Evolutionary conservation across 2,888 invertebrate genomes (phyloP), one percentile per base, ranked within the genome.

Genomic region (Oscheius myriophilus): DNA sequence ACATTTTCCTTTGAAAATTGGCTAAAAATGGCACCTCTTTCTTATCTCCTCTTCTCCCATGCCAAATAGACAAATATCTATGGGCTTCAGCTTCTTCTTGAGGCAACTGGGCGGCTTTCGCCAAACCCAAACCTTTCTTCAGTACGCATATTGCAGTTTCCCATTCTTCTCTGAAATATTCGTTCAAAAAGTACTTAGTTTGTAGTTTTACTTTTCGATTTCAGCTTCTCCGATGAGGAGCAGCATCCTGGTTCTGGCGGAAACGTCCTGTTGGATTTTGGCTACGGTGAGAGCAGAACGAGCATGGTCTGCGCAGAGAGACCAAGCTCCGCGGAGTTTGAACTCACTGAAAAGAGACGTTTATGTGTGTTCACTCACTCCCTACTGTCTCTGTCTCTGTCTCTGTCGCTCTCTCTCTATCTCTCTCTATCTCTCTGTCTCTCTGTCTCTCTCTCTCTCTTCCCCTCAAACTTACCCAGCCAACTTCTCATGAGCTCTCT

Each of bases 181-280:
- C 33, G 3, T 33, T 33, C n/a, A 1, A n/a, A 41, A 33, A n/a
- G 4, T 57, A 18, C 41, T 18, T 21, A 53, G 26, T 53, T 16
- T 43, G 2, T 1, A 41, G 21, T 23, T 18, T 3, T 65, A 54
- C 45, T 54, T 65, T 43, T 72, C 45, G 12, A 21, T 53, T 49
- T 76, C 76, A 7, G 70, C 62, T 12, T 59, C 65, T 12, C 71
- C 71, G 42, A 76, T 62, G 46, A 76, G 51, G 3, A 76, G 62
- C 16, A 76, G 57, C 73, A 72, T 72, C 11, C 62, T 66, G n/a
- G 70, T 23, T 26, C 70, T 69, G 14, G 54, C 54, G 39, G 66
- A 62, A 25, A 65, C 62, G 21, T 76, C 72, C 23, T 53, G 68
- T n/a, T 69, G 66, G 42, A 76, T 46, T 45, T 70, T 73, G 21